Conservation (phyloP, 2,113 vertebrate species). For the Neogobius melanostomus region DNA sequence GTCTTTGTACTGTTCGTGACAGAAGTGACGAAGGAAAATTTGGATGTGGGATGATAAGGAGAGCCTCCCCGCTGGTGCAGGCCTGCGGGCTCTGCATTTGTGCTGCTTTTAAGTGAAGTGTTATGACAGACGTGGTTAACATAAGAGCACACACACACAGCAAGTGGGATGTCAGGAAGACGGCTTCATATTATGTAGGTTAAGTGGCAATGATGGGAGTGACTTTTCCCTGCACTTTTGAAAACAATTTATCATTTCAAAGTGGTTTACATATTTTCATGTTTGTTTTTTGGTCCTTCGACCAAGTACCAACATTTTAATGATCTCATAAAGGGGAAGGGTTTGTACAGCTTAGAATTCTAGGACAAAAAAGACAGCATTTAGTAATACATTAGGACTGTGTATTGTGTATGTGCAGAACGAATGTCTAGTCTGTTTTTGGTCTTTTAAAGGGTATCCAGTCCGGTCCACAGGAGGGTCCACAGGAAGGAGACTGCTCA, state of each 20-base stretch:
- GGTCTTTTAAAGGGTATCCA: slow-evolving; percentile 65
- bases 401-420: neutral
- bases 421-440: neutral
- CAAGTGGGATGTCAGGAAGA: slow-evolving; percentile 31
- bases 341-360: neutral
- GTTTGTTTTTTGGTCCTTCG: neutral
- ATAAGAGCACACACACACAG: slow-evolving; percentile 47
- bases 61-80: slow-evolving; percentile 38
- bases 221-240: slow-evolving; percentile 19
- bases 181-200: slow-evolving; percentile 34
- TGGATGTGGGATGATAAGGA: slow-evolving; percentile 29
- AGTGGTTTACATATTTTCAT: neutral
- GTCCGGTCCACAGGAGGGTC: slow-evolving; percentile 36
- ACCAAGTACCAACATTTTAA: neutral
- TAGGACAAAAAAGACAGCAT: neutral
- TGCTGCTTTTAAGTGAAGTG: slow-evolving; percentile 47
- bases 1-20: slow-evolving; percentile 29
- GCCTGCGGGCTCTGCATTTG: slow-evolving; percentile 26
- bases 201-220: slow-evolving; percentile 31
- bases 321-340: neutral
- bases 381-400: neutral
- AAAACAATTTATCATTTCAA: neutral
- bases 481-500: slow-evolving; percentile 61
- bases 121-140: slow-evolving; percentile 53
- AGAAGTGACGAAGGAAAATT: slow-evolving; percentile 43